phyloP scores from a whole-genome alignment of 2,797 vertebrate genomes.

The Lutjanus campechanus region DNA sequence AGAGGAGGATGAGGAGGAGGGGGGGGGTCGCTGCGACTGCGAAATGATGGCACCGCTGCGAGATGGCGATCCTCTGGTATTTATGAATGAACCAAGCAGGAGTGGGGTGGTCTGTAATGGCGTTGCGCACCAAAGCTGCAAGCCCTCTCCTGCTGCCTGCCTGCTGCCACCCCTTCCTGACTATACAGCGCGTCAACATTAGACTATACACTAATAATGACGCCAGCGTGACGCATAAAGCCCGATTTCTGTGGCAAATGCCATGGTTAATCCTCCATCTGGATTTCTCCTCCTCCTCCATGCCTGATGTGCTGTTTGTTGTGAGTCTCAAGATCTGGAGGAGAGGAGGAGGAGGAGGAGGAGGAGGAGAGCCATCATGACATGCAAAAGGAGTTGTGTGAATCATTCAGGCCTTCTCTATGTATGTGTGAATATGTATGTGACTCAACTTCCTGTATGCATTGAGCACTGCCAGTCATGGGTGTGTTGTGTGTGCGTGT shows the following conservation, averaged over 20 bases:
- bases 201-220: conserved; percentile 62
- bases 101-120: conserved; percentile 80
- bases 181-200: conserved; percentile 49
- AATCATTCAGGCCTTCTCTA: conserved; percentile 55
- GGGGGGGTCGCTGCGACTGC: conserved; percentile 55
- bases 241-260: conserved; percentile 68
- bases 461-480: conserved; percentile 52
- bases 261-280: conserved; percentile 76
- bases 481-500: conserved; percentile 37
- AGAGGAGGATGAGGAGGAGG: background rate
- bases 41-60: conserved; percentile 77
- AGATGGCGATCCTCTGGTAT: conserved; percentile 84
- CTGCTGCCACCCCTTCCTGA: conserved; percentile 45
- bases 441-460: conserved; percentile 74
- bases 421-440: conserved; percentile 43
- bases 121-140: conserved; percentile 77
- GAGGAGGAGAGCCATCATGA: conserved; percentile 36
- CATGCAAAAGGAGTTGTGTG: conserved; percentile 48
- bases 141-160: conserved; percentile 50
- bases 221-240: conserved; percentile 79
- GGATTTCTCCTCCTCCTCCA: conserved; percentile 51
- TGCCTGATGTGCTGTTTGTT: conserved; percentile 44
- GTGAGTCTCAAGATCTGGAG: conserved; percentile 15
- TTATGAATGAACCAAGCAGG: conserved; percentile 85
- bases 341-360: conserved; percentile 10